Evolutionary conservation across 2,797 vertebrate species (phyloP).

Genomic region (Bradypus variegatus): DNA sequence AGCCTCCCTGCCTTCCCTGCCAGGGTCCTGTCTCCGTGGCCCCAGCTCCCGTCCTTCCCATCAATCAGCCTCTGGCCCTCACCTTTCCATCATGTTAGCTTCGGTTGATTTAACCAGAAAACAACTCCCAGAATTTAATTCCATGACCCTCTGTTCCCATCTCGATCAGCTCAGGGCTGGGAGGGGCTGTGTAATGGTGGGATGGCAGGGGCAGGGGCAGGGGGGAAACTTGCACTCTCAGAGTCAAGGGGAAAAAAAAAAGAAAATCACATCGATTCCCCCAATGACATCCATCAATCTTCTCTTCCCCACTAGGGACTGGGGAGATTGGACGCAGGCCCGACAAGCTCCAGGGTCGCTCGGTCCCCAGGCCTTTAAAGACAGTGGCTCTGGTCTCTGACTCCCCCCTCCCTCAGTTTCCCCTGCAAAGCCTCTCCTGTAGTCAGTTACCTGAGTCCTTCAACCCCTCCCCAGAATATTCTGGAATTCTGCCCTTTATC

Average conservation of each 20-base stretch:
- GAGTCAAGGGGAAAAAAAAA: not conserved
- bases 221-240: not conserved
- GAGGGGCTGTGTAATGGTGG: not conserved
- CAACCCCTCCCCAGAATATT: not conserved
- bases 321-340: not conserved
- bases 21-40: not conserved
- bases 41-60: not conserved
- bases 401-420: not conserved
- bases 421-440: not conserved
- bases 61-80: constrained; percentile 41
- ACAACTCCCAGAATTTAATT: constrained; percentile 61
- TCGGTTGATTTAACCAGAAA: constrained; percentile 65
- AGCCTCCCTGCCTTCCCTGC: not conserved
- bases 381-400: not conserved
- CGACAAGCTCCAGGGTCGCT: not conserved
- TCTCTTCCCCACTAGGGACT: not conserved
- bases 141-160: constrained; percentile 51
- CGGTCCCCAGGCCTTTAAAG: not conserved
- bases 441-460: not conserved
- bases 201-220: too few relatives aligned
- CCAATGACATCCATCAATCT: constrained; percentile 7
- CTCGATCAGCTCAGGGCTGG: constrained; percentile 1
- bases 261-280: constrained; percentile 49
- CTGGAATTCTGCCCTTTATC: not conserved
- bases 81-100: constrained; percentile 51